Conservation (phyloP, 2,113 vertebrate species). For the Odocoileus hemionus region DNA sequence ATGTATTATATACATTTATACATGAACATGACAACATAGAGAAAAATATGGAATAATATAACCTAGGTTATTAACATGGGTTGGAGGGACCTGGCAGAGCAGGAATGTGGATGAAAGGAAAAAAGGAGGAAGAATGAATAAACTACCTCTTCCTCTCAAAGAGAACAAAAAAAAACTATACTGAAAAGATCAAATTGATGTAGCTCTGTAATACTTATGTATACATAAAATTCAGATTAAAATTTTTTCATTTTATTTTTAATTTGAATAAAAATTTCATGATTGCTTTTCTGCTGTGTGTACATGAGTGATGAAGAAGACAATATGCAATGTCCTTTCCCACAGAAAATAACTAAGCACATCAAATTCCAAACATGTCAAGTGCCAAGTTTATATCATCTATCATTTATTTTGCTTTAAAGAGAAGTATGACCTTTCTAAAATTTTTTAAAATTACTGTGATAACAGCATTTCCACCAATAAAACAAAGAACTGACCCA, state of each 20-base stretch:
- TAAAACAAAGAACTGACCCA: conserved; percentile 23
- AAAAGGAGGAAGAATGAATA: background rate
- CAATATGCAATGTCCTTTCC: conserved; percentile 53
- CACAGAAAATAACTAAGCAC: conserved; percentile 60
- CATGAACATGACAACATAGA: background rate
- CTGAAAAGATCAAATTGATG: background rate
- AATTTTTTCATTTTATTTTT: background rate
- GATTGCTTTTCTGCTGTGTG: background rate
- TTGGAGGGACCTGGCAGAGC: background rate
- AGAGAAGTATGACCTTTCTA: conserved; percentile 24
- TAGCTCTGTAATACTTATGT: background rate
- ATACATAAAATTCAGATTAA: background rate
- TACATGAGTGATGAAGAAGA: conserved; percentile 49
- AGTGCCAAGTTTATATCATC: conserved; percentile 61
- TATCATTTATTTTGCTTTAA: conserved; percentile 62
- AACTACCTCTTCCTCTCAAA: background rate
- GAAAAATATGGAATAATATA: background rate
- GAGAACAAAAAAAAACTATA: background rate
- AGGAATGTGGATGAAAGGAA: background rate
- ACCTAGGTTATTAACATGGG: background rate
- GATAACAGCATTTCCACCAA: conserved; percentile 24
- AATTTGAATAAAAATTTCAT: background rate
- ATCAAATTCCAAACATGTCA: conserved; percentile 56
- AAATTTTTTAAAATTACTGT: conserved; percentile 7
- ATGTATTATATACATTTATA: background rate